Conservation (phyloP, 2,113 vertebrate genomes). For the Psittacula cyanocephala region DNA sequence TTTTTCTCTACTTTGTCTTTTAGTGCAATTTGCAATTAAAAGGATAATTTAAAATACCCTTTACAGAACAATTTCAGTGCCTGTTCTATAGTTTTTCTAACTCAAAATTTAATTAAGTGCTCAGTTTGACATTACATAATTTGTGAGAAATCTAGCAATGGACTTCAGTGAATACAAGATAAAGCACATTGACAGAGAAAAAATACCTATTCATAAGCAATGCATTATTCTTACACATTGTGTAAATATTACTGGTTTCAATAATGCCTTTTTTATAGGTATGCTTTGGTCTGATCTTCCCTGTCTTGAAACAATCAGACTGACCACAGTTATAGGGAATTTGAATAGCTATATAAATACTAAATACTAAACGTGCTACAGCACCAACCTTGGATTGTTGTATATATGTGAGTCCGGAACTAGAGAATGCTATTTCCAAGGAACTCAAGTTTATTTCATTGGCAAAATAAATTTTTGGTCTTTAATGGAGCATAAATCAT, state of each 20-base stretch:
- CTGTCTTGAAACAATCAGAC: background rate
- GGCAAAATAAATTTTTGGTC: background rate
- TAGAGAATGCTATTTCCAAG: background rate
- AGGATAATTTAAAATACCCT: background rate
- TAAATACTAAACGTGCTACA: background rate
- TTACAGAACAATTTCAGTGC: background rate
- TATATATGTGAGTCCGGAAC: background rate
- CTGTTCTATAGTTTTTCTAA: background rate
- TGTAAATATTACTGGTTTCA: background rate
- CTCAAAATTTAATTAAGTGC: background rate
- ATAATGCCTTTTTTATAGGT: background rate
- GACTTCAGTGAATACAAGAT: background rate
- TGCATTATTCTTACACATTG: background rate
- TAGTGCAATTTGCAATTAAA: background rate
- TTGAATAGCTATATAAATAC: background rate
- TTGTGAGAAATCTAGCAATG: background rate
- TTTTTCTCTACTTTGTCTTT: background rate
- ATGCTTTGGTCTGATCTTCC: background rate
- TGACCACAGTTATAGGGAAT: background rate
- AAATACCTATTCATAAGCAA: background rate
- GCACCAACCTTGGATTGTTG: background rate
- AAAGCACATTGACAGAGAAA: background rate
- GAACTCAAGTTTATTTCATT: background rate
- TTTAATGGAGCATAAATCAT: background rate
- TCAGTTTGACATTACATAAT: background rate